Evolutionary conservation across 92 coral and sea anemone genomes (phyloP).

Genomic region (Epizoanthus illoricatus): DNA sequence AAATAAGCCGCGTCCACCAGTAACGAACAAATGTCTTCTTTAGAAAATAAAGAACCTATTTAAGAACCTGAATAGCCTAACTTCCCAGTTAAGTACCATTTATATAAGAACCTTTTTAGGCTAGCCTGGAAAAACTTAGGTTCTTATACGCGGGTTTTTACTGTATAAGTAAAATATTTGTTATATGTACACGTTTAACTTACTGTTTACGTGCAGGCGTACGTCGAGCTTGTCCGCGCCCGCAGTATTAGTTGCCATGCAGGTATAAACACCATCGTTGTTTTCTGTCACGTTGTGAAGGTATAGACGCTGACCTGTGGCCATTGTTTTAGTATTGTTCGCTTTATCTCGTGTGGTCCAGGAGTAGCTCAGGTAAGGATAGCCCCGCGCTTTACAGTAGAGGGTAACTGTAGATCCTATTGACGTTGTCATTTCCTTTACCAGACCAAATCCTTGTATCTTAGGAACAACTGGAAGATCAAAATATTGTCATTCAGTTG

Average conservation of each 20-base stretch:
- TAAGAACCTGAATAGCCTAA: too few relatives aligned
- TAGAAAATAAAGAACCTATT: too few relatives aligned
- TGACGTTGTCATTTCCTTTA: not conserved
- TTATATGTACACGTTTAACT: not conserved
- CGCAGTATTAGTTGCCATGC: conserved; percentile 9
- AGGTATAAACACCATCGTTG: conserved; percentile 15
- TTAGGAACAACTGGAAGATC: not conserved
- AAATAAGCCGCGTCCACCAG: too few relatives aligned
- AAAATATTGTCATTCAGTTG: too few relatives aligned
- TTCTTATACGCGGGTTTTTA: too few relatives aligned
- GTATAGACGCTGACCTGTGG: conserved; percentile 6
- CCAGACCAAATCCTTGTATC: conserved; percentile 13
- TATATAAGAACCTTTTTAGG: too few relatives aligned
- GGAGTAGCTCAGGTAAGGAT: not conserved
- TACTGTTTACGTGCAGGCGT: conserved; percentile 22
- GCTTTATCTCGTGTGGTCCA: conserved; percentile 4
- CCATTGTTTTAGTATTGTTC: not conserved
- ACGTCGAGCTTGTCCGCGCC: conserved; percentile 7
- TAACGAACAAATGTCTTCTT: too few relatives aligned
- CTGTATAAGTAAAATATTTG: too few relatives aligned
- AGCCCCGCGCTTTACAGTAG: conserved; percentile 5
- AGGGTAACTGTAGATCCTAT: not conserved
- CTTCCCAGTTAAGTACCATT: too few relatives aligned
- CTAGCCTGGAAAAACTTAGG: too few relatives aligned
- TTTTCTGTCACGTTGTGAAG: not conserved